Evolutionary conservation across 2,797 vertebrate species (phyloP), one percentile per base, ranked within the genome.

Genomic region (Chloroceryle inda): DNA sequence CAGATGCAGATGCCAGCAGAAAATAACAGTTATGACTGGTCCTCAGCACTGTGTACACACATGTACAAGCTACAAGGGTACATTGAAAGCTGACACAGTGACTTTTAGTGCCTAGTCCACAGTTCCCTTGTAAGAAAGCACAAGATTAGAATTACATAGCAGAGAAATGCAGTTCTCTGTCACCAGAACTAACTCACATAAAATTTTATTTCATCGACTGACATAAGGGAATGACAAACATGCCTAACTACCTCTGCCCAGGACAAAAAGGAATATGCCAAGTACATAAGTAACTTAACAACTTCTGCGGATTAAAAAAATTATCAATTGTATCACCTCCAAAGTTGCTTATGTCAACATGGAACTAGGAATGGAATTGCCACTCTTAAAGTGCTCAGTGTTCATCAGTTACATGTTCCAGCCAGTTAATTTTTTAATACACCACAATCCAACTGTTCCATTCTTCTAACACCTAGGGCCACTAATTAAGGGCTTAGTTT

Each of bases 401-500:
- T 89, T 85, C 49, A 71, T 88, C 42, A 23, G 59, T 38, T 76
- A 35, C 85, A 7, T 76, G 85, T 84, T 94, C 59, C 56, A 96
- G 89, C 38, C 92, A 94, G 94, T 94, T 94, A 78, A 84, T 62
- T 94, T 94, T 93, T 92, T 85, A 92, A 94, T 72, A 84, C 76
- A 63, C 80, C 71, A 63, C 77, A 91, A 86, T 44, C 77, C 88
- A 90, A 94, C 85, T 92, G 92, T 88, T 94, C 79, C 93, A 88
- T 90, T 95, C 73, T 86, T 89, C 56, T 96, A 96, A 92, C 80
- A 95, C 88, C 85, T 73, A 95, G 88, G 74, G 88, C 85, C 89
- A 77, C 77, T 78, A 90, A 95, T 95, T 95, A 95, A 90, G 63
- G 52, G 83, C 85, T 94, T 95, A 92, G 91, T 73, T 88, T 88